Conservation (phyloP, 2,888 invertebrate genomes). For the Platynereis dumerilii region DNA sequence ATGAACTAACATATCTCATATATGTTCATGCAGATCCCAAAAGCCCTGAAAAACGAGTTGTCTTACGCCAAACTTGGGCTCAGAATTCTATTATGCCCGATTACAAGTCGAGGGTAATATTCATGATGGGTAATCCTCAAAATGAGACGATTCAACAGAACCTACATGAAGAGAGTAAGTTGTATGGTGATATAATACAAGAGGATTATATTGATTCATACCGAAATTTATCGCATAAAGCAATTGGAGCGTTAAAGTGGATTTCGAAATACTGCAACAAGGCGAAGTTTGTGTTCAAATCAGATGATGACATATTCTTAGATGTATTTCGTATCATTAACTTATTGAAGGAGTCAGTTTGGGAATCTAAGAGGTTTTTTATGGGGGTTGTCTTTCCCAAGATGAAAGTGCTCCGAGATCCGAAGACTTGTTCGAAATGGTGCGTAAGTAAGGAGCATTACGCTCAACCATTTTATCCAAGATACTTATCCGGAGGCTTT, state of each 20-base stretch:
- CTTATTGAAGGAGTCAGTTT: neutral
- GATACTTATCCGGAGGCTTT: neutral
- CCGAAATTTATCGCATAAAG: constrained; percentile 63
- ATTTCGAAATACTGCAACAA: constrained; percentile 54
- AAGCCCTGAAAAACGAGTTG: constrained; percentile 8
- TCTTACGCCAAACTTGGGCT: constrained; percentile 15
- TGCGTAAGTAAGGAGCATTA: neutral
- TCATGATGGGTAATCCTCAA: constrained; percentile 13
- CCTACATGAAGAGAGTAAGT: constrained; percentile 45
- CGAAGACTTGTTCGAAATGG: constrained; percentile 4
- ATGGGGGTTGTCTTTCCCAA: constrained; percentile 57
- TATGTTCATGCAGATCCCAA: constrained; percentile 13
- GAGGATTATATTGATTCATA: constrained; percentile 47
- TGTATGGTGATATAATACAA: constrained; percentile 52
- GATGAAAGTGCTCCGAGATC: constrained; percentile 37
- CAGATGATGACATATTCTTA: constrained; percentile 10
- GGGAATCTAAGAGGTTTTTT: constrained; percentile 33
- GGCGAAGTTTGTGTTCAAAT: constrained; percentile 2
- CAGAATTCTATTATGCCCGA: constrained; percentile 6
- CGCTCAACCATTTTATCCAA: neutral
- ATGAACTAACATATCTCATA: constrained; percentile 8
- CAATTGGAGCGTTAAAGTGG: constrained; percentile 62
- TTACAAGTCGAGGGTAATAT: constrained; percentile 11
- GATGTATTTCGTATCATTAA: constrained; percentile 15
- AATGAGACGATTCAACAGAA: constrained; percentile 36